phyloP scores from a whole-genome alignment of 2,113 vertebrate genomes.

The Colius striatus region DNA sequence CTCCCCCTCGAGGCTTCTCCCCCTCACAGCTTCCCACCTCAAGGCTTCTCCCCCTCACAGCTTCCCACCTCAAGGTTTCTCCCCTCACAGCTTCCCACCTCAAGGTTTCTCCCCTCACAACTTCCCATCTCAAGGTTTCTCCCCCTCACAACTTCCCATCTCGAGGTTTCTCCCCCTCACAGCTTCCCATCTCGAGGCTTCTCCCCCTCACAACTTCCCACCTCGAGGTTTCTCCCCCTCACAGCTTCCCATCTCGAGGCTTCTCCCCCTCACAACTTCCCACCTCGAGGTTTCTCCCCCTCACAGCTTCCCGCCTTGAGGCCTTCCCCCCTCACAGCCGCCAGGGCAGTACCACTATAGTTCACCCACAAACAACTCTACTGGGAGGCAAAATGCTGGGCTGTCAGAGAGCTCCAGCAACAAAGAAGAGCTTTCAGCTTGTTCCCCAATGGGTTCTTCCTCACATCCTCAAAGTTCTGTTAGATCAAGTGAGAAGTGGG shows the following conservation, averaged over 20 bases:
- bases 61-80: fast-evolving
- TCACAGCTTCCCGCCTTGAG: no score
- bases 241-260: no score
- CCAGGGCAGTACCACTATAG: neutral
- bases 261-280: no score
- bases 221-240: fast-evolving
- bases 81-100: neutral
- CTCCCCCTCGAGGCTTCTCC: no score
- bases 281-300: neutral
- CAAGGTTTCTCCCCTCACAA: no score
- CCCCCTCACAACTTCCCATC: neutral
- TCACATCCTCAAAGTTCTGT: fast-evolving
- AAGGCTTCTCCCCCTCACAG: neutral
- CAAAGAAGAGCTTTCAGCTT: neutral
- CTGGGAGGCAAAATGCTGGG: fast-evolving
- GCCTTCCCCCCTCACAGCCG: no score
- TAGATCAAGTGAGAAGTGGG: neutral
- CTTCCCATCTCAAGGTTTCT: neutral
- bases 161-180: fast-evolving
- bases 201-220: neutral
- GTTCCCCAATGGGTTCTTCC: fast-evolving
- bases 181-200: neutral
- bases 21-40: neutral
- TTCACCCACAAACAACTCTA: neutral
- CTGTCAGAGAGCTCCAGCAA: fast-evolving